A percentile compares a stretch with the other conserved stretches of the same genome.
phyloP scores from a whole-genome alignment of 1,140 invertebrate species.

The Dreissena polymorpha region DNA sequence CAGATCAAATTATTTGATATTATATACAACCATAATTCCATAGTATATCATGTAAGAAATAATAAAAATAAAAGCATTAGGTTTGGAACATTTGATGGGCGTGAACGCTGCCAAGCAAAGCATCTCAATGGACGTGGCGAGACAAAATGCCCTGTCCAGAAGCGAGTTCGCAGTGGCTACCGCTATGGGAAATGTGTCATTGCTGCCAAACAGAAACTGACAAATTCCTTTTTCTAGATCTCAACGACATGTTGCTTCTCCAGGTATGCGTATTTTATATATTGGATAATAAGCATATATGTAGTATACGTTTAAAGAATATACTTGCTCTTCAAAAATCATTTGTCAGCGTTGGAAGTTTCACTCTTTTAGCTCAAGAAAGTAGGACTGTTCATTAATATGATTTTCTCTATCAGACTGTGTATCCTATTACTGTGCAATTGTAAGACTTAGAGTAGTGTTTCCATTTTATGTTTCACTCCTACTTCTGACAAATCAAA shows the following conservation, averaged over 20 bases:
- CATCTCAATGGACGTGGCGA: slow-evolving; percentile 1
- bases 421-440: too few species aligned
- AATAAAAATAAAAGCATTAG: background rate
- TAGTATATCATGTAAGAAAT: background rate
- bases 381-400: too few species aligned
- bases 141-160: background rate
- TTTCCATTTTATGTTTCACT: too few species aligned
- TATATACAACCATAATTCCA: background rate
- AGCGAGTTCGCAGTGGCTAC: slow-evolving; percentile 26
- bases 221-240: slow-evolving; percentile 15
- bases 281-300: background rate
- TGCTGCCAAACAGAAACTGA: slow-evolving; percentile 26
- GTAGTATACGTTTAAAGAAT: background rate
- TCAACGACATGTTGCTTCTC: slow-evolving; percentile 24
- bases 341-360: too few species aligned
- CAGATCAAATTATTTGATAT: background rate
- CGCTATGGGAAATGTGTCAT: slow-evolving; percentile 43
- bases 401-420: too few species aligned
- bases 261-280: slow-evolving; percentile 28
- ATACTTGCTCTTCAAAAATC: background rate
- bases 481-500: too few species aligned
- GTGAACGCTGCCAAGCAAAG: background rate
- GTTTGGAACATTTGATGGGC: slow-evolving; percentile 15
- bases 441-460: too few species aligned
- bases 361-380: too few species aligned